Evolutionary conservation across 2,888 invertebrate genomes (phyloP), one percentile per base, ranked within the genome.

Genomic region (Zele albiditarsus): DNA sequence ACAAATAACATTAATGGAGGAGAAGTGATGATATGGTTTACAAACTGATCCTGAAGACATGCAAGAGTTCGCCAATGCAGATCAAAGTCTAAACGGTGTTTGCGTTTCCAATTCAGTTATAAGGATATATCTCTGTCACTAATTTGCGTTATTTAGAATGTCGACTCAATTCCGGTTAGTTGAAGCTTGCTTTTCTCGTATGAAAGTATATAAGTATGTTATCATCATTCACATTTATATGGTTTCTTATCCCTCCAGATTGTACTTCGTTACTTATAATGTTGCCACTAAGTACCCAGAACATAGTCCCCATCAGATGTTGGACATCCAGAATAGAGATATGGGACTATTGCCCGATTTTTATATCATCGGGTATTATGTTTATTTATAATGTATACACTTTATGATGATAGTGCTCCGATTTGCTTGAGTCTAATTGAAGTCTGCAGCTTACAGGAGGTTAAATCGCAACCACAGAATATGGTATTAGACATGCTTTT

Each of bases 231-330:
- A 16, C 1, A 2, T 46, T 46, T 23, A 49, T 57, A 60, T n/a
- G 12, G 12, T 31, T 25, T 3, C 33, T 12, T n/a, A 38, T 62
- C 5, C n/a, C 71, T 49, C 90, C 89, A 95, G 95, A 86, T 90
- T 97, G 80, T 96, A 95, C 89, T 92, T 96, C 83, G 93, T 94
- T 62, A 97, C 97, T 58, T 98, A 96, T 94, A 98, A 98, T 91
- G 97, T 98, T 71, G 96, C 96, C 49, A 95, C 95, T 0, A 94
- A 93, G 84, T 91, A 91, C 79, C 95, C 95, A 33, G 93, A 93
- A 42, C 94, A 95, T 84, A 94, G 95, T 87, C 90, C 97, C 33
- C 92, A 93, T 81, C 92, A 93, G 58, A 90, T 97, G 65, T 88
- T 97, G 70, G 93, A 94, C 67, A 90, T 97, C 71, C 92, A 92